A percentile compares a stretch with the other conserved stretches of the same genome.
Evolutionary conservation across 2,113 vertebrate genomes (phyloP).

Genomic region (Dunckerocampus dactyliophorus): DNA sequence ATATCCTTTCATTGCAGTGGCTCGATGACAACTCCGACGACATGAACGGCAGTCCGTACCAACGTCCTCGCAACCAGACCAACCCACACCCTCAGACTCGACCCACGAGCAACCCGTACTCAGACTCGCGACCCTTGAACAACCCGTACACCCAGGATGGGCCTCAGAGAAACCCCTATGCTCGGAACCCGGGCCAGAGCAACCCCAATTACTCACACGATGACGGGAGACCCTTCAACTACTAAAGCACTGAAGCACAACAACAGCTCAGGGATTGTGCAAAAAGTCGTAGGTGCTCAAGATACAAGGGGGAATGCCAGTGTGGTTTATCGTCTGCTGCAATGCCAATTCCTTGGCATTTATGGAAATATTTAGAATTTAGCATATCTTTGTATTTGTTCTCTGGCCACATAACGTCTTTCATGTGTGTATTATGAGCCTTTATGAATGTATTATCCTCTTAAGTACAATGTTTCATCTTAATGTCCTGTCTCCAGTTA

Average conservation of each 20-base stretch:
- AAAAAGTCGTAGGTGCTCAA: not conserved
- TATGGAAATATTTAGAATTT: no score
- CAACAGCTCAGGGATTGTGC: not conserved
- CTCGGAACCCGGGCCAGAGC: conserved; percentile 36
- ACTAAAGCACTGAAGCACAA: not conserved
- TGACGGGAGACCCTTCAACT: conserved; percentile 16
- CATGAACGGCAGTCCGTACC: conserved; percentile 7
- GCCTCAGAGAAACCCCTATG: conserved; percentile 30
- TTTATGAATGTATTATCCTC: no score
- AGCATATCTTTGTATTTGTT: no score
- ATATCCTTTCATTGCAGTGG: conserved; percentile 23
- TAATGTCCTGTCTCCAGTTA: no score
- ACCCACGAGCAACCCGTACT: conserved; percentile 26
- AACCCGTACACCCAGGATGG: conserved; percentile 33
- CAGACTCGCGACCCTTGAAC: conserved; percentile 17
- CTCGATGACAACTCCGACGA: conserved; percentile 15
- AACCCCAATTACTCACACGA: conserved; percentile 42
- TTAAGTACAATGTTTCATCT: no score
- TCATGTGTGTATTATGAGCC: no score
- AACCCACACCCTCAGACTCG: conserved; percentile 7
- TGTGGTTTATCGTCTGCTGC: not conserved
- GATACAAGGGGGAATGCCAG: not conserved
- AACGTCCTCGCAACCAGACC: conserved; percentile 17
- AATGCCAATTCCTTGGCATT: not conserved
- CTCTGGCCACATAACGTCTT: no score